phyloP scores from a whole-genome alignment of 2,797 vertebrate genomes.

The Epinephelus coioides region DNA sequence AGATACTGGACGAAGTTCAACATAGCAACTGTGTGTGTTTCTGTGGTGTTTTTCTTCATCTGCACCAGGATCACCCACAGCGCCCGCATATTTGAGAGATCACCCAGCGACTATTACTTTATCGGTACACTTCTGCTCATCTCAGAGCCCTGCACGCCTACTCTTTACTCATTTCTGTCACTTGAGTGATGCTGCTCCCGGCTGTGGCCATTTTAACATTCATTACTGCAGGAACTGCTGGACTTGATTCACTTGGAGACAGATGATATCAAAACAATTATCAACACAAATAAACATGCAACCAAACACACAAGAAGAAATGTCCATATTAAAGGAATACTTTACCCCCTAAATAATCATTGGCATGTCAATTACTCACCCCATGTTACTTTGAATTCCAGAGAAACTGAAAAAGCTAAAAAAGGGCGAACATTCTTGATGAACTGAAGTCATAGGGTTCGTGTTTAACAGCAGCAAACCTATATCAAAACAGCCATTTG shows the following conservation, averaged over 20 bases:
- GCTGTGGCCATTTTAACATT: background rate
- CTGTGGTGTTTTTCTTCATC: constrained; percentile 85
- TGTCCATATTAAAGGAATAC: background rate
- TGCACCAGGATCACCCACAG: constrained; percentile 86
- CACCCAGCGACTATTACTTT: constrained; percentile 88
- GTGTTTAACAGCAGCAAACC: too few species aligned
- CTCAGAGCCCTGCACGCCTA: background rate
- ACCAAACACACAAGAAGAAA: background rate
- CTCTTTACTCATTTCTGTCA: background rate
- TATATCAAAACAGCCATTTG: too few species aligned
- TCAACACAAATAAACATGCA: background rate
- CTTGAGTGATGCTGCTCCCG: constrained; percentile 2
- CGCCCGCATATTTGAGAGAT: constrained; percentile 69
- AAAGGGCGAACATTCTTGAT: too few species aligned
- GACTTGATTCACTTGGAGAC: constrained; percentile 1
- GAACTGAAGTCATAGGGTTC: too few species aligned
- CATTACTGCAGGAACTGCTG: constrained; percentile 1
- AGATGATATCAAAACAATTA: constrained; percentile 6
- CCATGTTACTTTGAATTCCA: too few species aligned
- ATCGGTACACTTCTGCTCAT: constrained; percentile 80
- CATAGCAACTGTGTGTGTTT: constrained; percentile 79
- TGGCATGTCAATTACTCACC: too few species aligned
- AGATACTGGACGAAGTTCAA: constrained; percentile 89
- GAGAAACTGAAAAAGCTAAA: too few species aligned
- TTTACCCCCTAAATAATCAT: too few species aligned